phyloP scores from a whole-genome alignment of 2,113 vertebrate species.

The Euleptes europaea region DNA sequence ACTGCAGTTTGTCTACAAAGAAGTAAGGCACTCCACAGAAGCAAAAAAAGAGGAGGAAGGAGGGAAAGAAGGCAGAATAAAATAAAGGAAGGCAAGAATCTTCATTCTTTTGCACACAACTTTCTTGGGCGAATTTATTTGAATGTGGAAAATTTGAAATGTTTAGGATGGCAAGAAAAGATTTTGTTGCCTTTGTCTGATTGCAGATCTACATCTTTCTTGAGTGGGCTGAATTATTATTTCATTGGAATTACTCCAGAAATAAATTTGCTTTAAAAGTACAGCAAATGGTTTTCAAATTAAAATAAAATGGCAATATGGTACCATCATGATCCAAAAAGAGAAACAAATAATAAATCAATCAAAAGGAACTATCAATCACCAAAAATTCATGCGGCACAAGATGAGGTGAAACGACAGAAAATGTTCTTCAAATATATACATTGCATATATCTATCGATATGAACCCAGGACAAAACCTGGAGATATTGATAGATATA shows the following conservation, averaged over 20 bases:
- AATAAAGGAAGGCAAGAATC: conserved; percentile 27
- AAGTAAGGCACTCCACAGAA: conserved; percentile 48
- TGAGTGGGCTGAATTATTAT: conserved; percentile 64
- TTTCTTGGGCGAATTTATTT: conserved; percentile 79
- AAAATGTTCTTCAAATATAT: conserved; percentile 82
- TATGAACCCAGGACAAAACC: conserved; percentile 54
- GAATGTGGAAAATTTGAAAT: conserved; percentile 48
- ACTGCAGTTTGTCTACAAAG: neutral
- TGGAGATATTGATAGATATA: conserved; percentile 78
- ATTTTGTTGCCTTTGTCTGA: conserved; percentile 95
- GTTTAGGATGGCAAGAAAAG: conserved; percentile 94
- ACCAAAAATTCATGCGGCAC: conserved; percentile 99
- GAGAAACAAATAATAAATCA: conserved; percentile 66
- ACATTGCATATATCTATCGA: conserved; percentile 74
- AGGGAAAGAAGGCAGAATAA: conserved; percentile 28
- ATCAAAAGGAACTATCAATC: conserved; percentile 81
- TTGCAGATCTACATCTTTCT: conserved; percentile 77
- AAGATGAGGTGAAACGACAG: conserved; percentile 93
- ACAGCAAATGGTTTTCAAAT: conserved; percentile 73
- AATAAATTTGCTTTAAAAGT: conserved; percentile 47
- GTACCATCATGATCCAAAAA: conserved; percentile 70
- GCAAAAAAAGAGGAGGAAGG: conserved; percentile 13
- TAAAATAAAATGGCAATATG: conserved; percentile 75
- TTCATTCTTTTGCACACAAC: conserved; percentile 96
- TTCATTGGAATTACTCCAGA: conserved; percentile 68